These are phyloP conservation scores for Thamnophis elegans DNA, from an alignment of 2,797 vertebrate genomes.

Conservation along the genomic window DNA sequence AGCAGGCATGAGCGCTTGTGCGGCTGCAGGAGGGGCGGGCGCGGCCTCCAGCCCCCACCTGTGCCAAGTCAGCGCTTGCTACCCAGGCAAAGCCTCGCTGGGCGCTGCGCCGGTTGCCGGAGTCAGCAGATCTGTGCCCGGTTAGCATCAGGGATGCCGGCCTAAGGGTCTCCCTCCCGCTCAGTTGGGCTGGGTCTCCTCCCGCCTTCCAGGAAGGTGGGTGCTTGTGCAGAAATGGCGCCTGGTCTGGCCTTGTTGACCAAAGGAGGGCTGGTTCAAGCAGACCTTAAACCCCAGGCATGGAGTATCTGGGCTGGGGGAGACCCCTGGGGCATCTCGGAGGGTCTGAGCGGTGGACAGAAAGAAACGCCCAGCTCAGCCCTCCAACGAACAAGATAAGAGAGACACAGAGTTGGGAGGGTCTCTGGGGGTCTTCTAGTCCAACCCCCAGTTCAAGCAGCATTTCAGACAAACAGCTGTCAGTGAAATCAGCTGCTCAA, in stretches of 20 bases:
- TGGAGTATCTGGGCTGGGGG: background rate
- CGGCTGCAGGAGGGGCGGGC: background rate
- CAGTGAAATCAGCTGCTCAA: background rate
- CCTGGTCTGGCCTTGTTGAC: background rate
- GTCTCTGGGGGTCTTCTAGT: background rate
- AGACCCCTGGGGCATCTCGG: background rate
- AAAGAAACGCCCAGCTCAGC: background rate
- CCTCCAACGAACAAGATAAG: background rate
- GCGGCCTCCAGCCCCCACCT: fast-evolving
- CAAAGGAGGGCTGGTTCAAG: background rate
- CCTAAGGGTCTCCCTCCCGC: fast-evolving
- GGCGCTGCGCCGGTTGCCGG: background rate
- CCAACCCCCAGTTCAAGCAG: background rate
- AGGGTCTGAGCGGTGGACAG: background rate
- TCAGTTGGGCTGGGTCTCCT: background rate
- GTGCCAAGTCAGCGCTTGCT: background rate
- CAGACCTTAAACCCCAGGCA: background rate
- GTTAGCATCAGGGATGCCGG: background rate
- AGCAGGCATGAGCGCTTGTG: background rate
- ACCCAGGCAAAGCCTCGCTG: background rate
- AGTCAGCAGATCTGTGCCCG: background rate
- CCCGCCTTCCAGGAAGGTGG: background rate
- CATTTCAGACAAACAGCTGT: background rate
- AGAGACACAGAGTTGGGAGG: background rate
- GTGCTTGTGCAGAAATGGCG: background rate